These are phyloP conservation scores for Spea multiplicata DNA, from an alignment of 2,113 vertebrate genomes.

Conservation along the genomic window DNA sequence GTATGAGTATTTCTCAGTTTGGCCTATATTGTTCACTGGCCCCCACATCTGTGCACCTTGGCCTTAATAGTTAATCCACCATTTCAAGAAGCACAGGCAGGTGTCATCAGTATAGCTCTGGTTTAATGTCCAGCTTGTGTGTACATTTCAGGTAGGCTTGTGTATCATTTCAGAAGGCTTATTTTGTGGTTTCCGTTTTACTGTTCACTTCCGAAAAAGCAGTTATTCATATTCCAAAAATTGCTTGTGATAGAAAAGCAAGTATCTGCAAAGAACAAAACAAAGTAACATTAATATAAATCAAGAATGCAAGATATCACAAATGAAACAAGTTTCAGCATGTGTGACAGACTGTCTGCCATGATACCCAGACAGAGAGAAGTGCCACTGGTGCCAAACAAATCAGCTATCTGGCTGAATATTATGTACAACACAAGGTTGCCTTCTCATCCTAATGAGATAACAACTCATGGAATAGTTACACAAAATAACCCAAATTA, in stretches of 20 bases:
- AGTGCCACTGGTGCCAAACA: too few relatives aligned
- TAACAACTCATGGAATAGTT: too few relatives aligned
- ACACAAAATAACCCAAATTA: too few relatives aligned
- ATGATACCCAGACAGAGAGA: too few relatives aligned
- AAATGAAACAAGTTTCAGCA: not conserved
- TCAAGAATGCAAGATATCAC: not conserved
- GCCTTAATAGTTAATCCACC: slow-evolving; percentile 59
- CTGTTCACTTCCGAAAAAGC: slow-evolving; percentile 50
- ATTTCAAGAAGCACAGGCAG: slow-evolving; percentile 78
- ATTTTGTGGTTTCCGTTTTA: slow-evolving; percentile 58
- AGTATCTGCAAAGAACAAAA: slow-evolving; percentile 62
- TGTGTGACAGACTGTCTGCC: too few relatives aligned
- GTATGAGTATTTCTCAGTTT: slow-evolving; percentile 48
- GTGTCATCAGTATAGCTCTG: slow-evolving; percentile 79
- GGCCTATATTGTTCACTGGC: slow-evolving; percentile 59
- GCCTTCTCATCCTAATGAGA: too few relatives aligned
- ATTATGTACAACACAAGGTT: too few relatives aligned
- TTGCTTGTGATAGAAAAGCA: slow-evolving; percentile 98
- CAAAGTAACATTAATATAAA: not conserved
- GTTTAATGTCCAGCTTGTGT: slow-evolving; percentile 54
- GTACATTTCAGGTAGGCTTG: slow-evolving; percentile 76
- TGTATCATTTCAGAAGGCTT: slow-evolving; percentile 71
- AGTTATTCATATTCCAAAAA: slow-evolving; percentile 94
- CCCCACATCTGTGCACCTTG: slow-evolving; percentile 45
- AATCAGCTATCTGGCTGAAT: too few relatives aligned